Evolutionary conservation across 2,797 vertebrate species (phyloP).

Genomic region (Gastrophryne carolinensis): DNA sequence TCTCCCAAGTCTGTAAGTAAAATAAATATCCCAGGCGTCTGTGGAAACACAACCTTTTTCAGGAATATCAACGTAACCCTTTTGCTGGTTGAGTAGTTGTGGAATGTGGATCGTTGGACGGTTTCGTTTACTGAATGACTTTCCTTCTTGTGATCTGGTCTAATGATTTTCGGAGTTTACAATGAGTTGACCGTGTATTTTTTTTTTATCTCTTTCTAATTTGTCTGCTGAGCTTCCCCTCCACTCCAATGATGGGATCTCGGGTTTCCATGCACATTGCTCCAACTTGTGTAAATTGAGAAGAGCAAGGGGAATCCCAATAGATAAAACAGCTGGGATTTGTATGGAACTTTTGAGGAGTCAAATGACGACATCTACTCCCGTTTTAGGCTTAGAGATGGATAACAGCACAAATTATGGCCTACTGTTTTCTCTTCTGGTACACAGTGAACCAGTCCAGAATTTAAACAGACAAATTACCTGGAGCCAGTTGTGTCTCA

Average conservation of each 20-base stretch:
- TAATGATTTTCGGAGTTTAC: conserved; percentile 10
- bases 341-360: background rate
- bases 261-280: background rate
- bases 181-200: background rate
- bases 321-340: conserved; percentile 32
- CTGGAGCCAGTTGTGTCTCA: no score
- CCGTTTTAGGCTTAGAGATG: background rate
- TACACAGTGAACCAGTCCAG: background rate
- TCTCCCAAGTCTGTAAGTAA: background rate
- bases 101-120: background rate
- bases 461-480: no score
- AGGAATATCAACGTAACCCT: background rate
- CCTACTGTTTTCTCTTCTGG: background rate
- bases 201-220: conserved; percentile 9
- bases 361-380: background rate
- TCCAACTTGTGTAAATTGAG: conserved; percentile 32
- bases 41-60: background rate
- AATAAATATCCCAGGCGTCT: background rate
- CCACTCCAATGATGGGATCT: conserved; percentile 9
- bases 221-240: conserved; percentile 34
- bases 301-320: conserved; percentile 4
- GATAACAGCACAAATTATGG: background rate
- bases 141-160: conserved; percentile 1
- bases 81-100: background rate
- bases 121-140: conserved; percentile 1